These are phyloP conservation scores for Apocrypta bakeri DNA, from an alignment of 1,140 invertebrate genomes.

Conservation along the genomic window DNA sequence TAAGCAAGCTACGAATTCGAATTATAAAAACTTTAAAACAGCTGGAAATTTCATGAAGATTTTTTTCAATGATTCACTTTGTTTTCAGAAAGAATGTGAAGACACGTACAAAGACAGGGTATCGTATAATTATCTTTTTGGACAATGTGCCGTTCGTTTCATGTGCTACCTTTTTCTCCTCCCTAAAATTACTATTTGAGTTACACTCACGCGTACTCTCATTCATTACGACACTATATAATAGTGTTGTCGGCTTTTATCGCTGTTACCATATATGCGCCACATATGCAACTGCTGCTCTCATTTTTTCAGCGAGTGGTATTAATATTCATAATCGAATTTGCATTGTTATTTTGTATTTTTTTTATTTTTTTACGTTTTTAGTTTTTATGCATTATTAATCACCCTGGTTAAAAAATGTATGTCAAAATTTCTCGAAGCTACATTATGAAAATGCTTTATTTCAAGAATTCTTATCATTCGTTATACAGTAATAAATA, in stretches of 20 bases:
- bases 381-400: constrained; percentile 43
- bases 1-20: constrained; percentile 33
- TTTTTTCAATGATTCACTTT: constrained; percentile 74
- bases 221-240: constrained; percentile 65
- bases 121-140: constrained; percentile 79
- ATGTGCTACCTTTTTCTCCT: constrained; percentile 69
- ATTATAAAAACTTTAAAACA: constrained; percentile 37
- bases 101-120: constrained; percentile 88
- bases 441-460: neutral
- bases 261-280: constrained; percentile 64
- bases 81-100: constrained; percentile 87
- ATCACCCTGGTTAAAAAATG: constrained; percentile 31
- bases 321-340: constrained; percentile 51
- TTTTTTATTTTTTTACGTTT: too few relatives aligned
- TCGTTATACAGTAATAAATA: neutral
- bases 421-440: neutral
- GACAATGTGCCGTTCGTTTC: constrained; percentile 74
- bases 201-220: constrained; percentile 66
- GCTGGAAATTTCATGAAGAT: constrained; percentile 43
- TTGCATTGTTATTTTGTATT: constrained; percentile 44
- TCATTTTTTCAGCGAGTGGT: constrained; percentile 53
- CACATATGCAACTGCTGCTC: constrained; percentile 57
- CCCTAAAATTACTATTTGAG: constrained; percentile 64
- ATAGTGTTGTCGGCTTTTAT: constrained; percentile 65
- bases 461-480: neutral